Evolutionary conservation across 1,140 invertebrate genomes (phyloP).

Genomic region (Dryas iulia): DNA sequence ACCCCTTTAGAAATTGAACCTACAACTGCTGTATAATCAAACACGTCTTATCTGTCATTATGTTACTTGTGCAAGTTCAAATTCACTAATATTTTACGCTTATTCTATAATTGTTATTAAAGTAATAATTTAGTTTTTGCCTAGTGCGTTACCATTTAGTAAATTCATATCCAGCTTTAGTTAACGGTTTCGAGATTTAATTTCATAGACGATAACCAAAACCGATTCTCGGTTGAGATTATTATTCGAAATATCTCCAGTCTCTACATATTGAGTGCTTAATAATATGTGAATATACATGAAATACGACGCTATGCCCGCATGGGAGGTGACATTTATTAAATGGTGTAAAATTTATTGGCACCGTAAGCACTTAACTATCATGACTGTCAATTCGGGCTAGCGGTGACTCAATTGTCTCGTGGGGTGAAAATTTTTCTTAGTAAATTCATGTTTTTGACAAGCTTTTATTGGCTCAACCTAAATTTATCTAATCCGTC

Average conservation of each 20-base stretch:
- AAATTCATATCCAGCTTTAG: background rate
- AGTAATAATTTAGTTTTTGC: too few species aligned
- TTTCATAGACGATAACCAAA: background rate
- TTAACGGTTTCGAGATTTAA: background rate
- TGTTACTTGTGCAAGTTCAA: too few species aligned
- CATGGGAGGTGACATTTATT: constrained; percentile 47
- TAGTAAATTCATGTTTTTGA: constrained; percentile 1
- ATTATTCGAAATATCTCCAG: background rate
- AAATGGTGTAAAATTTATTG: constrained; percentile 55
- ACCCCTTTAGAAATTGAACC: too few species aligned
- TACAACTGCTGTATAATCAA: too few species aligned
- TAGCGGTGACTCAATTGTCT: constrained; percentile 41
- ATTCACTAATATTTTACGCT: background rate
- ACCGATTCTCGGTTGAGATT: background rate
- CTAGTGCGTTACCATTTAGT: too few species aligned
- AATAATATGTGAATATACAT: constrained; percentile 29
- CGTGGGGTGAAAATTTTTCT: constrained; percentile 12
- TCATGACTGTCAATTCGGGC: constrained; percentile 38
- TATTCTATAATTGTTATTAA: too few species aligned
- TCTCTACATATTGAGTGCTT: background rate
- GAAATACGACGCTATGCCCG: constrained; percentile 37
- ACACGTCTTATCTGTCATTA: too few species aligned
- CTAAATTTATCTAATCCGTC: too few species aligned
- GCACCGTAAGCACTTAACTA: constrained; percentile 29
- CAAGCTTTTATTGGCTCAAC: too few species aligned